Conservation (phyloP, 2,888 invertebrate genomes). For the Mythimna pallens region DNA sequence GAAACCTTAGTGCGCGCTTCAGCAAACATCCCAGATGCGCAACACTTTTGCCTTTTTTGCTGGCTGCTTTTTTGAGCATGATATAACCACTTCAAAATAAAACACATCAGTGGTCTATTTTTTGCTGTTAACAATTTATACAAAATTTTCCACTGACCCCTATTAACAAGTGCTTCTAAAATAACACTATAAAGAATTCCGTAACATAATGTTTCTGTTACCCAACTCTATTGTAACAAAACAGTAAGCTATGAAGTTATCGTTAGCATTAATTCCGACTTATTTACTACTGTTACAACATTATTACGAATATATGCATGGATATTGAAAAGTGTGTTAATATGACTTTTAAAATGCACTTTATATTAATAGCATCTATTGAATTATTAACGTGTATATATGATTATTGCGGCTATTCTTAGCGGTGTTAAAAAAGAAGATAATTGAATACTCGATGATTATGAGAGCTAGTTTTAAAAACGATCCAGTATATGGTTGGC, state of each 20-base stretch:
- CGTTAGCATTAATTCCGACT: slow-evolving; percentile 48
- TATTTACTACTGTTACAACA: slow-evolving; percentile 40
- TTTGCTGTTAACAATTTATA: background rate
- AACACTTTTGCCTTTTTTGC: too few species aligned
- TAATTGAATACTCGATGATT: slow-evolving; percentile 10
- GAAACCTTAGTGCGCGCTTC: too few species aligned
- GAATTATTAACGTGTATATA: slow-evolving; percentile 25
- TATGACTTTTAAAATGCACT: slow-evolving; percentile 32
- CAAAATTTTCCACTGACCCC: background rate
- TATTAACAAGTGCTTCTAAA: background rate
- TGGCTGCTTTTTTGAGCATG: too few species aligned
- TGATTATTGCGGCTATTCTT: slow-evolving; percentile 24
- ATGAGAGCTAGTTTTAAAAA: background rate
- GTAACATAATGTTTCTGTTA: slow-evolving; percentile 19
- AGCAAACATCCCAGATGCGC: too few species aligned
- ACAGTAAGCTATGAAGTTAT: slow-evolving; percentile 22
- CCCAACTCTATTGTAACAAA: slow-evolving; percentile 38
- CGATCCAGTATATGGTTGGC: too few species aligned
- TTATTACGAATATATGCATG: slow-evolving; percentile 18
- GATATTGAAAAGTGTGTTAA: slow-evolving; percentile 53
- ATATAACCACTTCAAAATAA: too few species aligned
- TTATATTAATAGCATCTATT: slow-evolving; percentile 29
- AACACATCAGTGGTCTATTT: too few species aligned
- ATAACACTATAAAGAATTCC: slow-evolving; percentile 12
- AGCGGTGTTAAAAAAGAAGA: slow-evolving; percentile 9